Evolutionary conservation across 2,113 vertebrate genomes (phyloP), one percentile per base, ranked within the genome.

Genomic region (Circaetus gallicus): DNA sequence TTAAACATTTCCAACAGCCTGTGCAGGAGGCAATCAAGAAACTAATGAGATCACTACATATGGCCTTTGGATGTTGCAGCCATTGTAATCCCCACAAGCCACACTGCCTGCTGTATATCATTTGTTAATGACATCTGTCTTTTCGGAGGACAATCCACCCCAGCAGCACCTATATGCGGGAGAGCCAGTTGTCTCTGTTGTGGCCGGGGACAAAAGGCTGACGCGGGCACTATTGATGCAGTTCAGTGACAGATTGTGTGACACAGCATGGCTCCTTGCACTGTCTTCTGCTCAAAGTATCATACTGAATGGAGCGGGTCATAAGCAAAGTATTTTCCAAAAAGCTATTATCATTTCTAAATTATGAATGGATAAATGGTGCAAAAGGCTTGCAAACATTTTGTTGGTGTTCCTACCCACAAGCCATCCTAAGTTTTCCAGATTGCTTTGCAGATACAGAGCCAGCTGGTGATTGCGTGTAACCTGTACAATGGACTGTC

Each of bases 1-100:
- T 89, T 43, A 96, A 97, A 96, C 61, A 67, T 86, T 96, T 95
- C 93, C 94, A 96, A 76, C 91, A 95, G 96, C 84, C 94, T 93
- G 87, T 89, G 94, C 83, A 62, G 93, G 69, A 95, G 70, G 89
- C 83, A 90, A 80, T 62, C 91, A 76, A 89, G 95, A 86, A 70
- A 32, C 88, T 96, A 97, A 97, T 93, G 96, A 97, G 96, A 95
- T 83, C 4, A 2, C 83, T 91, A 65, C 96, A 96, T 95, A 97
- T 89, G 95, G 96, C 96, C 95, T 94, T 83, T 94, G 95, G 91
- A 93, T 89, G 95, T 77, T 40, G 74, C 7, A 47, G 65, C 38
- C 47, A 72, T 92, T 95, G 80, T 94, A 67, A 29, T 21, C 69
- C 61, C 89, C 89, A 85, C 59, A 52, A 71, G 88, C 73, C 89